Conservation (phyloP, 30 jellyfish, hydroid and myxozoan genomes). For the Haliclystus octoradiatus region DNA sequence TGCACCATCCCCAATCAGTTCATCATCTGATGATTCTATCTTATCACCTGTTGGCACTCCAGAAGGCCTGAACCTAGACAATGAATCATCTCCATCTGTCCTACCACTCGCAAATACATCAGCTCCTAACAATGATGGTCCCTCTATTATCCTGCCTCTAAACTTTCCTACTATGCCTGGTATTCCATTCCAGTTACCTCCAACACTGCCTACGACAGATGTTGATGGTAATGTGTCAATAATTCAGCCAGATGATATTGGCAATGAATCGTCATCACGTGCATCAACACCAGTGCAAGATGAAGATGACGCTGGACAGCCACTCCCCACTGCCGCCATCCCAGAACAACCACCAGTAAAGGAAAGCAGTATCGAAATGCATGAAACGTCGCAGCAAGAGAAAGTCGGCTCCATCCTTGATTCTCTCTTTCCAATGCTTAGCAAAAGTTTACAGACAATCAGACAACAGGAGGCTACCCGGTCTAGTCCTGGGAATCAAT, state of each 20-base stretch:
- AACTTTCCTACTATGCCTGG: neutral
- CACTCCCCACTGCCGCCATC: no score
- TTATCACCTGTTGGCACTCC: slow-evolving; percentile 70
- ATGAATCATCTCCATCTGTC: slow-evolving; percentile 5
- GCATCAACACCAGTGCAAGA: slow-evolving; percentile 42
- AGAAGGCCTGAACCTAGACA: slow-evolving; percentile 42
- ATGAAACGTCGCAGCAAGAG: no score
- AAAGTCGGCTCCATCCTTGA: no score
- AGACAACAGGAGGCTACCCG: no score
- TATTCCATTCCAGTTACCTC: neutral
- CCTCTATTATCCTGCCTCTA: neutral
- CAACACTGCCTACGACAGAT: slow-evolving; percentile 12
- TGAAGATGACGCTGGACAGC: no score
- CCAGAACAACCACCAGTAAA: no score
- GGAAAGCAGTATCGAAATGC: no score
- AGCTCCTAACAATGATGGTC: neutral
- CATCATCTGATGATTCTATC: slow-evolving; percentile 42
- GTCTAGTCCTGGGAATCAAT: no score
- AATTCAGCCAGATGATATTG: slow-evolving; percentile 6
- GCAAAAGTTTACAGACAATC: no score
- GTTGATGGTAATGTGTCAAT: slow-evolving; percentile 1
- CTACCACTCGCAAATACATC: neutral
- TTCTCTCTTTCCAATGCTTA: no score
- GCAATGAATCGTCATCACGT: slow-evolving; percentile 6
- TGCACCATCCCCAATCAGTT: slow-evolving; percentile 46